Evolutionary conservation across 1,140 invertebrate genomes (phyloP).

Genomic region (Drosophila sturtevanti): DNA sequence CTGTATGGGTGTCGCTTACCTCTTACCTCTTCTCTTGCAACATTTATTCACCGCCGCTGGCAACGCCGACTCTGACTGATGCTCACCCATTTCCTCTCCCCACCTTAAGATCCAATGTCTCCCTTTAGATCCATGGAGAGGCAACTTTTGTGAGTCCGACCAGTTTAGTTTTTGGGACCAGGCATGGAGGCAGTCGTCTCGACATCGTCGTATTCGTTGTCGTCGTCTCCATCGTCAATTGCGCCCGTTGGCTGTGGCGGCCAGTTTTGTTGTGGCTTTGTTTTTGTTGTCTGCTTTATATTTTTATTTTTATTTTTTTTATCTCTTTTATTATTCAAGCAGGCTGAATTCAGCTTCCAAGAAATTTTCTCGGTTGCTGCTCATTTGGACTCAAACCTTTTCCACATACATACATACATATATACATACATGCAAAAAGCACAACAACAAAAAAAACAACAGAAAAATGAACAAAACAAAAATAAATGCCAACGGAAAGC

Average conservation of each 20-base stretch:
- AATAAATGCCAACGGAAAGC: constrained; percentile 27
- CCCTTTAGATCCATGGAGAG: constrained; percentile 14
- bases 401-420: constrained; percentile 42
- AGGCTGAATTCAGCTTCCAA: constrained; percentile 57
- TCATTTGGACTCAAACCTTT: constrained; percentile 40
- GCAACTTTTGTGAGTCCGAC: constrained; percentile 20
- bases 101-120: neutral
- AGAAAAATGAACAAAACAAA: constrained; percentile 13
- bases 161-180: constrained; percentile 41
- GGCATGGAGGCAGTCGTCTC: constrained; percentile 18
- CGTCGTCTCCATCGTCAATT: constrained; percentile 12
- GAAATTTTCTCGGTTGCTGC: constrained; percentile 52
- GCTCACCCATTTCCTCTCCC: constrained; percentile 2
- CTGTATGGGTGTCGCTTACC: constrained; percentile 48
- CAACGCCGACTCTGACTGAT: constrained; percentile 8
- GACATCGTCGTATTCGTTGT: constrained; percentile 14
- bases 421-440: too few relatives aligned
- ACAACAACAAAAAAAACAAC: constrained; percentile 27
- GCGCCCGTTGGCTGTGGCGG: constrained; percentile 20
- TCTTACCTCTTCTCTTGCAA: constrained; percentile 52
- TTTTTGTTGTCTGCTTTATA: constrained; percentile 32
- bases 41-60: constrained; percentile 47
- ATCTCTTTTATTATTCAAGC: constrained; percentile 26
- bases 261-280: constrained; percentile 44
- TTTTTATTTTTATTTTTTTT: neutral